These are phyloP conservation scores for Papilio xuthus DNA, from an alignment of 1,140 invertebrate species.

Conservation along the genomic window DNA sequence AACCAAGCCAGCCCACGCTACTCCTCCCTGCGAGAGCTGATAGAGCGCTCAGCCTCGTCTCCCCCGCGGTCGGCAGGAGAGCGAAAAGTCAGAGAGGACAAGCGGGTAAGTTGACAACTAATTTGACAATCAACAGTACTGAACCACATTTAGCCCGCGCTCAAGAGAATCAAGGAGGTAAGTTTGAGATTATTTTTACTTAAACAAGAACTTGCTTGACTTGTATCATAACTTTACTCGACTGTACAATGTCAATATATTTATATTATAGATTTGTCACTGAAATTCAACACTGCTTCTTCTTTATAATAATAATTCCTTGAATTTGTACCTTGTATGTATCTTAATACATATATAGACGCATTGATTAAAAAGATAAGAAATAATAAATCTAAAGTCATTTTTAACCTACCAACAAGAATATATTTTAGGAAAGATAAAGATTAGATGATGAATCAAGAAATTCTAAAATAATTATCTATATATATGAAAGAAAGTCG, in stretches of 20 bases:
- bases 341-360: too few species aligned
- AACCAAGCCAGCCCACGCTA: slow-evolving; percentile 78
- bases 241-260: too few species aligned
- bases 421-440: too few species aligned
- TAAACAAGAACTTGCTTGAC: background rate
- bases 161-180: background rate
- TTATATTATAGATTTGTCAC: too few species aligned
- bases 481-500: too few species aligned
- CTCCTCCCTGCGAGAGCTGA: slow-evolving; percentile 76
- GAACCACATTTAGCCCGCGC: background rate
- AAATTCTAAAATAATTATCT: background rate
- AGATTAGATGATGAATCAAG: too few species aligned
- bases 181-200: background rate
- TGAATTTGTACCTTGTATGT: too few species aligned
- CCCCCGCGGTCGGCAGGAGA: slow-evolving; percentile 87
- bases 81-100: slow-evolving; percentile 87
- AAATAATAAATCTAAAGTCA: too few species aligned
- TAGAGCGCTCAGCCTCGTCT: slow-evolving; percentile 84
- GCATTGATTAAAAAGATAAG: too few species aligned
- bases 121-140: background rate
- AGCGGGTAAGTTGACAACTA: slow-evolving; percentile 84
- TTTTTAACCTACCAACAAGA: too few species aligned
- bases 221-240: background rate
- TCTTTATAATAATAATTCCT: too few species aligned
- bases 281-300: too few species aligned